Evolutionary conservation across 92 coral and sea anemone species (phyloP), one percentile per base, ranked within the genome.

Genomic region (Palythoa heliodiscus): DNA sequence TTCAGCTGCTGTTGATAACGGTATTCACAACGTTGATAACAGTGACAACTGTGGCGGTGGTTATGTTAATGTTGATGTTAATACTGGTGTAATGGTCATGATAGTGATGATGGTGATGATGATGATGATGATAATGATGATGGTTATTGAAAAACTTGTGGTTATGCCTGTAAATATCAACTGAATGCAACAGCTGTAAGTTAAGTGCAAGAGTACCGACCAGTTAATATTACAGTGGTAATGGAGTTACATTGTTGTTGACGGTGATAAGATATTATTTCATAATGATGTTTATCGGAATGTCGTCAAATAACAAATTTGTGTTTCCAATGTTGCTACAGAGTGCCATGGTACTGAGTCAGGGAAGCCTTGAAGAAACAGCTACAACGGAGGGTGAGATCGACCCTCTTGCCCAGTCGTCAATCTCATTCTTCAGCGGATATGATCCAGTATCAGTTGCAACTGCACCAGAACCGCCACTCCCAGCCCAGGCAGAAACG

Each of bases 351-450:
- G 73, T 24, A 22, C 47, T 80, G 43, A 80, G 84, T 47, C 84
- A 80, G 24, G 61, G 52, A 52, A 80, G 84, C 60, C 73, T 43
- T 23, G 84, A 64, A 66, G 74, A 66, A 23, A 64, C 84, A 40
- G 73, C 74, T 15, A 80, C 84, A 3, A 43, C 84, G 1, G 84
- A 80, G 73, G 74, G 63, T 20, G 84, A 80, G 13, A 8, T 64
- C 3, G 74, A 80, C 39, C 84, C 84, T 7, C 37, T 80, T 3
- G 84, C 84, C 7, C 84, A 80, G 74, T 80, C 84, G 5, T 23
- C 84, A 3, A 48, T 73, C 19, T 80, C 84, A 7, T 80, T 64
- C 74, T 80, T 80, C 73, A 80, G 63, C 40, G 84, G 84, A 20
- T 80, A 80, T 16, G 84, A 80, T 66, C 84, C 74, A 64, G 63